These are phyloP conservation scores for Ferrisia virgata DNA, from an alignment of 2,888 invertebrate genomes.

Conservation along the genomic window DNA sequence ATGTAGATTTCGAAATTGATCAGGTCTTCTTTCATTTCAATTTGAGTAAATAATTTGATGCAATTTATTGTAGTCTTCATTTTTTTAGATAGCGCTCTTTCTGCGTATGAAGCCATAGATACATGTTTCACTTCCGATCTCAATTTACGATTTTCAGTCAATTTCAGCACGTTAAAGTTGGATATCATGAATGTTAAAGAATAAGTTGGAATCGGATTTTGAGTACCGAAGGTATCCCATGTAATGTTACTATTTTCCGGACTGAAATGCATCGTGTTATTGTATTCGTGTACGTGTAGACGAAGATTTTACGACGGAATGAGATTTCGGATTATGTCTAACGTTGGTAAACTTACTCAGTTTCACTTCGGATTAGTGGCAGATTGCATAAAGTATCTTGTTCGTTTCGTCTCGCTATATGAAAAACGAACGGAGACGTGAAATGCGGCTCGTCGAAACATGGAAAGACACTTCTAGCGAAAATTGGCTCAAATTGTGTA, in stretches of 20 bases:
- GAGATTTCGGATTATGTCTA: neutral
- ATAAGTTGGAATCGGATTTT: neutral
- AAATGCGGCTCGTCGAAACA: slow-evolving; percentile 83
- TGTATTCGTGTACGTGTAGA: neutral
- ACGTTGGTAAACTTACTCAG: neutral
- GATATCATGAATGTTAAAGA: neutral
- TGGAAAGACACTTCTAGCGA: slow-evolving; percentile 78
- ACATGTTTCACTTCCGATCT: neutral
- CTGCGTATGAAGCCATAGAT: neutral
- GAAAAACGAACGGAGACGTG: slow-evolving; percentile 62
- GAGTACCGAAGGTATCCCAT: neutral
- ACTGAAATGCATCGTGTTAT: neutral
- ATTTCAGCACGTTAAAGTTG: neutral
- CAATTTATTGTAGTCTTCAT: neutral
- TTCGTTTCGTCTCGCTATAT: neutral
- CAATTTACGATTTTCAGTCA: neutral
- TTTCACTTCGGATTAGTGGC: neutral
- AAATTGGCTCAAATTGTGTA: slow-evolving; percentile 76
- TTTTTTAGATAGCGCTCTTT: neutral
- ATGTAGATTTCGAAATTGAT: neutral
- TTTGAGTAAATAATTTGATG: neutral
- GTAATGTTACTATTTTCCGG: neutral
- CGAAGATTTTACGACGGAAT: too few relatives aligned
- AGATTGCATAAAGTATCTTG: slow-evolving; percentile 30
- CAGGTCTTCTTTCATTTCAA: neutral